Base-by-base conservation (phyloP, 2,113 vertebrate genomes). In the Caretta caretta region DNA sequence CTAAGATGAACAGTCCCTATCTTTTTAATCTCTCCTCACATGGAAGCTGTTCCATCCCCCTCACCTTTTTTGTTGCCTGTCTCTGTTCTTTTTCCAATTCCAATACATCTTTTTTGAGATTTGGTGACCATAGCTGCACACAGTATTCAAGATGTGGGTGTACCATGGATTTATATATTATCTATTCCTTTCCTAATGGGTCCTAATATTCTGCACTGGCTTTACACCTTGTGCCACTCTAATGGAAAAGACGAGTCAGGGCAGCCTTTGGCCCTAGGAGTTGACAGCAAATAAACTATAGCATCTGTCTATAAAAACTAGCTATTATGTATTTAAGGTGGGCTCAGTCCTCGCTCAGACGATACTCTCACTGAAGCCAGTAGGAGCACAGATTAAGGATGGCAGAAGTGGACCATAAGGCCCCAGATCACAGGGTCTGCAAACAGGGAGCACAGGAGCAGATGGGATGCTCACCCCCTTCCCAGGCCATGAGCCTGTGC, bases 261-360 rank as follows among this genome's bases (percentile, higher is more conserved):
- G n/a, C 84, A 97, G 83, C 94, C 11, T 48, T 85, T 75, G 84
- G 31, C 87, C 95, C 50, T 91, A 75, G 83, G 93, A 90, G 85
- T 83, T 59, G 84, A 65, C 46, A 65, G 13, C 38, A 35, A 35
- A 65, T 62, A 65, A 65, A 16, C 10, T 10, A 42, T 56, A 93
- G 59, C 17, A 94, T 50, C 72, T 50, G 35, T 29, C 35, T 86
- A 91, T 83, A 88, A 92, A 94, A 29, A 20, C 56, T 92, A 93
- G 27, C 75, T 88, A 22, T n/a, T 91, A 46, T 49, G 6, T 87
- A 5, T 24, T 5, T 14, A 82, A 59, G 57, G 54, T 75, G 0
- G 75, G 80, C 54, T 16, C 5, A 3, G 84, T 78, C 48, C 42
- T 94, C 9, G 2, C 69, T 93, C 91, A 54, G 38, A 79, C 90